Evolutionary conservation across 2,113 vertebrate species (phyloP), one percentile per base, ranked within the genome.

Genomic region (Piaya cayana): DNA sequence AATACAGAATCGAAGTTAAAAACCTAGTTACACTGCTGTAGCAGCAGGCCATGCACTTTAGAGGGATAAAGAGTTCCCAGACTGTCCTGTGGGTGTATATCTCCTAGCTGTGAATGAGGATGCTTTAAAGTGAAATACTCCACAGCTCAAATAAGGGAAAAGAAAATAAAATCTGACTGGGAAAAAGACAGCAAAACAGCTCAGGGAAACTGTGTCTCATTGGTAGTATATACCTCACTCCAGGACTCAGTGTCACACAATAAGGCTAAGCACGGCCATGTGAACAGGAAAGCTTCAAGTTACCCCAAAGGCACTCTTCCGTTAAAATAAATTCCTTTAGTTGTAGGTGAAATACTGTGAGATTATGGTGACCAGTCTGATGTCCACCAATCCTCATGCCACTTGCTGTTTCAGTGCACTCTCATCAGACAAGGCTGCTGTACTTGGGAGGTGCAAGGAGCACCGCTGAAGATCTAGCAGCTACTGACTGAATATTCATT

Each of bases 191-290:
- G 16, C 18, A 53, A 67, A 58, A 12, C 29, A 7, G 21, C 6
- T 58, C 45, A 56, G 63, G 21, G 36, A 65, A 77, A 14, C 32
- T 32, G 5, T 52, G 50, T 36, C 47, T 56, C 27, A 42, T 81
- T 3, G 16, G 27, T 23, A 2, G 14, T 39, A 62, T 45, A 53
- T 56, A 60, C 9, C 12, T 15, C 8, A 16, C 39, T 50, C 45
- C 19, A 43, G 60, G 21, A 45, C 7, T 6, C 49, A 36, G 2
- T 12, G 15, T 58, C 32, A 67, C 8, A 39, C 15, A 22, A 26
- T 0, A 0, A 83, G 11, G 22, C 22, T 16, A 47, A 25, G 30
- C 30, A 36, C 12, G 59, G 0, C 0, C 2, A 3, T 9, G 8
- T 25, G 36, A 85, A 42, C 6, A 58, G 47, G 49, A 77, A 68